Base-by-base conservation (phyloP, 2,888 invertebrate species). In the Acleris laterana region DNA sequence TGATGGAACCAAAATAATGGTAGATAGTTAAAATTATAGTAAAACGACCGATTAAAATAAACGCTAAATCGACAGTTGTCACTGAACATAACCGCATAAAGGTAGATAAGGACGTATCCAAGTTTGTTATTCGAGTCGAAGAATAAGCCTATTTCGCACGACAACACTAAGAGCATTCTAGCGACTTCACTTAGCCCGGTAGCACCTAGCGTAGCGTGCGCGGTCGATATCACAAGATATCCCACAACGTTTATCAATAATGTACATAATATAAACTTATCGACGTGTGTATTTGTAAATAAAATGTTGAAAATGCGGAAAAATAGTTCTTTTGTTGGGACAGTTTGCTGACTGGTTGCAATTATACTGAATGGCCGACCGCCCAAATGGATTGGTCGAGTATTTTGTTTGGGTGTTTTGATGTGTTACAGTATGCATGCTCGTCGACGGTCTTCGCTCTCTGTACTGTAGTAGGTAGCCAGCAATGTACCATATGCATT, bases 1-100 rank as follows among this genome's bases (percentile, higher is more conserved):
- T 64, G 60, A 87, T 83, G 81, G 89, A 89, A 90, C 90, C 89
- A 90, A 89, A 83, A 76, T 81, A 83, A 84, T 74, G 79, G 71
- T 83, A 82, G 78, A 69, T 63, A 74, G 75, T 72, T 72, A 66
- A 73, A 62, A 61, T 69, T 69, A 62, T 66, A 57, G 49, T 65
- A 51, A 65, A 64, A 28, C 28, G 28, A 28, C 2, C 56, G 56
- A 50, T 46, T 60, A 66, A 66, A 62, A n/a, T 56, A 50, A 56
- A 52, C 46, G 51, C 50, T 48, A 66, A 65, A 65, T 28, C 56
- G 51, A 57, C 66, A 66, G 50, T 62, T 56, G 57, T 61, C 28
- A 62, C 51, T 49, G 59, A 53, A 38, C 52, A 44, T 60, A 60
- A 60, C 48, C 38, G 59, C 63, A 65, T 58, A 42, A 59, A 48